Conservation (phyloP, 1,140 invertebrate species). For the Magallana ariakensis region DNA sequence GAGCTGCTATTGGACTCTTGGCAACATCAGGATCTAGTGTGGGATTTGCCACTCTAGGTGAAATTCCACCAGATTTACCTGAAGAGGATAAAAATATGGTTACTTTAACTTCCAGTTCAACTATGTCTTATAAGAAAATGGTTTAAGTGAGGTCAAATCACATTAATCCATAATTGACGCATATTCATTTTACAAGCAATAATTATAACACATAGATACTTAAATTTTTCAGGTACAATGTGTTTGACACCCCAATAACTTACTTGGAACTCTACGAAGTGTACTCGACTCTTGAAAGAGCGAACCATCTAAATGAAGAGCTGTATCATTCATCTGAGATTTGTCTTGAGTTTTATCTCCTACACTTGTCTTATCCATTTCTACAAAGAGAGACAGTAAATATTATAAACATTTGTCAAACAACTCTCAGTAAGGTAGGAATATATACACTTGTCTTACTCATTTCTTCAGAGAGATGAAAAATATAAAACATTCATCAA, state of each 20-base stretch:
- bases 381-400: not conserved
- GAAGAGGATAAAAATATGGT: not conserved
- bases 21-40: not conserved
- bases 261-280: conserved; percentile 44
- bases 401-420: not conserved
- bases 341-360: conserved; percentile 34
- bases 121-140: no score
- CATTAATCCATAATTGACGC: no score
- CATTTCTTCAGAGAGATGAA: no score
- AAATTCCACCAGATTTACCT: conserved; percentile 14
- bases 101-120: no score
- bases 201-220: no score
- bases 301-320: conserved; percentile 49
- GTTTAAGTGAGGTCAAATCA: no score
- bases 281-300: conserved; percentile 51
- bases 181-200: no score
- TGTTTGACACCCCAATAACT: not conserved
- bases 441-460: no score
- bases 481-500: not conserved
- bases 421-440: no score
- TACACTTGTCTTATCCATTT: not conserved
- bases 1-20: conserved; percentile 27
- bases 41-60: not conserved
- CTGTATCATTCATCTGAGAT: conserved; percentile 49
- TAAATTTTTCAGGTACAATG: no score